Base-by-base conservation (phyloP, 2,797 vertebrate species). In the Darevskia mixta region DNA sequence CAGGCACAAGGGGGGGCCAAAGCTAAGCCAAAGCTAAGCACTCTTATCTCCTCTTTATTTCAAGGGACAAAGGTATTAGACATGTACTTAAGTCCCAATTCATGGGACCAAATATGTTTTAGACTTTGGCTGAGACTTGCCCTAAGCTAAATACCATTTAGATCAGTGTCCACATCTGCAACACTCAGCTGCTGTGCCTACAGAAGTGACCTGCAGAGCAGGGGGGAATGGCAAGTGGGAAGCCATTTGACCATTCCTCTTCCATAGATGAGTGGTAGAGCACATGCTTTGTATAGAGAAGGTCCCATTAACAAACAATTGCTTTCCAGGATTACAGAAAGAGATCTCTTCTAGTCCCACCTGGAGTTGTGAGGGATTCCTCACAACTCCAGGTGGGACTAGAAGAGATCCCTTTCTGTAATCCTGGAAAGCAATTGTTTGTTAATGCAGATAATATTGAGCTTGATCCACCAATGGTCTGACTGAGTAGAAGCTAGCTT, bases 81-180 rank as follows among this genome's bases (percentile, higher is more conserved):
- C 32, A 55, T 17, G 20, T 38, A 25, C n/a, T 29, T 38, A 75
- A 35, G 35, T 41, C 32, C 32, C 45, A 29, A 4, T 18, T 38
- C 7, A 41, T 20, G 67, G 29, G 10, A n/a, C 67, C 10, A 71
- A 71, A 71, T 29, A 27, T 29, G 25, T n/a, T 71, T n/a, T 13
- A 35, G 17, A 86, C 29, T 55, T 29, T 2, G n/a, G 35, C 27
- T 38, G 23, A 75, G 18, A 8, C 27, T 5, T 71, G 29, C 10
- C 61, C 61, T 82, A 69, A 29, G 8, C 72, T 49, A 81, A 81
- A 75, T 87, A 27, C 69, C 79, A 58, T 18, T 78, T 80, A 41
- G 23, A 29, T 64, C 7, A 58, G 11, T 23, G 13, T 69, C 43
- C 6, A 73, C 20, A 9, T 18, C 17, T 73, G 32, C 4, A 32